phyloP scores from a whole-genome alignment of 2,113 vertebrate genomes.

The Lipophrys pholis region DNA sequence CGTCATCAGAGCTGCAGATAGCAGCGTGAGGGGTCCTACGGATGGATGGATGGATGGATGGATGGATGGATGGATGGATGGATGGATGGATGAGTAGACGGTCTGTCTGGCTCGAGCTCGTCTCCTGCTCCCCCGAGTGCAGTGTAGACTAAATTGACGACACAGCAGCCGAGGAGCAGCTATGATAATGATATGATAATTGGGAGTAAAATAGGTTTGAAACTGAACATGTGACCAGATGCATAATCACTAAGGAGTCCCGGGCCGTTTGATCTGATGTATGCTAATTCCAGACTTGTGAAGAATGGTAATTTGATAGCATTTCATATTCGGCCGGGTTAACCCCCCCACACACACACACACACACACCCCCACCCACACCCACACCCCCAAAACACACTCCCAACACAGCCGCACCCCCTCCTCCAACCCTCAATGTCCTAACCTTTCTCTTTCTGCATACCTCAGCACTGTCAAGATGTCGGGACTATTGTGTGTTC shows the following conservation, averaged over 20 bases:
- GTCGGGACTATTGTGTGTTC: slow-evolving; percentile 21
- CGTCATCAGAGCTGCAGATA: too few species aligned
- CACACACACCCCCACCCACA: background rate
- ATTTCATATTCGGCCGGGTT: slow-evolving; percentile 44
- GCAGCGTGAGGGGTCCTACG: too few species aligned
- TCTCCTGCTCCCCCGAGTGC: slow-evolving; percentile 58
- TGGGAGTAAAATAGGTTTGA: slow-evolving; percentile 69
- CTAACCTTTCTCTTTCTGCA: slow-evolving; percentile 64
- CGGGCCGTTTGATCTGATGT: slow-evolving; percentile 72
- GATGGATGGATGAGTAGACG: slow-evolving; percentile 28
- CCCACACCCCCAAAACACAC: background rate
- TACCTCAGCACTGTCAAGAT: slow-evolving; percentile 57
- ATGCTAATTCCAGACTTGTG: slow-evolving; percentile 74
- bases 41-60: slow-evolving; percentile 14
- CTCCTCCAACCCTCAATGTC: slow-evolving; percentile 1
- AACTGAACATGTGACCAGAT: slow-evolving; percentile 65
- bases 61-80: slow-evolving; percentile 7
- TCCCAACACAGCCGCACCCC: background rate
- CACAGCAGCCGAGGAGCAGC: slow-evolving; percentile 36
- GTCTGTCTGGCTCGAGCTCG: slow-evolving; percentile 32
- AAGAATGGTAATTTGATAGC: slow-evolving; percentile 71
- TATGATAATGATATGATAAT: slow-evolving; percentile 79
- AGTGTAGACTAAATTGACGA: slow-evolving; percentile 60
- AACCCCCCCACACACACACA: background rate
- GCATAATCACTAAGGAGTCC: slow-evolving; percentile 65